phyloP scores from a whole-genome alignment of 2,113 vertebrate genomes.

The Triplophysa tibetana region DNA sequence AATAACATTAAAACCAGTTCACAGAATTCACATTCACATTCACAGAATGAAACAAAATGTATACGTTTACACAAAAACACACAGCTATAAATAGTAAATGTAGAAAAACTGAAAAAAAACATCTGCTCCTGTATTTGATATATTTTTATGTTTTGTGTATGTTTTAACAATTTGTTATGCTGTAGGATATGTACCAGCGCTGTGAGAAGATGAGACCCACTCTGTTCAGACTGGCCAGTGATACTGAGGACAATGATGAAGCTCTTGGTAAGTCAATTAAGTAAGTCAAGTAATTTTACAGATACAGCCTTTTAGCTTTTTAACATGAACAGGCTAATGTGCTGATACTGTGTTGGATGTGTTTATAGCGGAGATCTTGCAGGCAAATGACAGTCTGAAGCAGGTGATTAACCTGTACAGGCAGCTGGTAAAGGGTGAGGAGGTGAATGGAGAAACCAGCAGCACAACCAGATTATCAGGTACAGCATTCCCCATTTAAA shows the following conservation, averaged over 20 bases:
- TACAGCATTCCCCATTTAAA: conserved; percentile 50
- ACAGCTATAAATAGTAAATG: too few species aligned
- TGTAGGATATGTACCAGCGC: conserved; percentile 92
- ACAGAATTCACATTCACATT: too few species aligned
- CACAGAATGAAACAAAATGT: too few species aligned
- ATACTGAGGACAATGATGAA: conserved; percentile 97
- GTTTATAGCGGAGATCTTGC: conserved; percentile 87
- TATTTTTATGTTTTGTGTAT: neutral
- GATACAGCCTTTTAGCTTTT: neutral
- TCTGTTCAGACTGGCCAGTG: conserved; percentile 91
- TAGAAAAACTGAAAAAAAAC: too few species aligned
- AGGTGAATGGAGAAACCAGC: conserved; percentile 81
- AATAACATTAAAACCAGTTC: too few species aligned
- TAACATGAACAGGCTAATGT: neutral
- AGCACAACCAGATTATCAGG: conserved; percentile 72
- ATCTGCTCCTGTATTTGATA: neutral
- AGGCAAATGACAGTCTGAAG: conserved; percentile 95
- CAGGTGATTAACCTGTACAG: conserved; percentile 95
- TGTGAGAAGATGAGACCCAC: conserved; percentile 98
- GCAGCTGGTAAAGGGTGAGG: conserved; percentile 88
- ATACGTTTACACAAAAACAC: too few species aligned
- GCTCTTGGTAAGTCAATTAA: conserved; percentile 81
- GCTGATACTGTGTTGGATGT: neutral
- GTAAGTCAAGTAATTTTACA: neutral
- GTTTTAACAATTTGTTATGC: conserved; percentile 26